A percentile compares a stretch with the other conserved stretches of the same genome.
phyloP scores from a whole-genome alignment of 2,888 invertebrate species.

The Acanthoscelides obtectus region DNA sequence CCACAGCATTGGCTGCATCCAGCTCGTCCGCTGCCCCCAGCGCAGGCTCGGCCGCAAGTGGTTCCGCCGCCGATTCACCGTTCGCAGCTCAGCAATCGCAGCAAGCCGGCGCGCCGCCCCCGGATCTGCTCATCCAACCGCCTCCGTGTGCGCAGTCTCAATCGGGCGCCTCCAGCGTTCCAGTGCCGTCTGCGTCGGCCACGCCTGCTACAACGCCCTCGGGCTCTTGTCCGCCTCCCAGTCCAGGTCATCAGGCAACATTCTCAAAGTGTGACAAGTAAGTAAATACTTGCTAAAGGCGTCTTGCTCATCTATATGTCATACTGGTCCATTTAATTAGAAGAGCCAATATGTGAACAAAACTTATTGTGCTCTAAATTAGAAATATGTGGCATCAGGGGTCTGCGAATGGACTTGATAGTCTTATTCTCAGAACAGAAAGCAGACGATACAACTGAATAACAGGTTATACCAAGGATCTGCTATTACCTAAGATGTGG shows the following conservation, averaged over 20 bases:
- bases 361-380: too few species aligned
- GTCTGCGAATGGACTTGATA: too few species aligned
- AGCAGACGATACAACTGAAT: too few species aligned
- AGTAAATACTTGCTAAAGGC: slow-evolving; percentile 23
- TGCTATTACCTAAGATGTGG: too few species aligned
- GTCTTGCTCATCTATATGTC: too few species aligned
- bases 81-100: background rate
- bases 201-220: background rate
- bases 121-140: background rate
- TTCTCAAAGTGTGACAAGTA: slow-evolving; percentile 46
- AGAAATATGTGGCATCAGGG: too few species aligned
- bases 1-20: slow-evolving; percentile 25
- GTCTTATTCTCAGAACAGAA: too few species aligned
- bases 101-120: background rate
- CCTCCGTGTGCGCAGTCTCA: background rate
- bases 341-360: too few species aligned
- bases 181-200: background rate
- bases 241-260: slow-evolving; percentile 41
- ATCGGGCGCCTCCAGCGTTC: background rate
- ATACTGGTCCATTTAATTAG: too few species aligned
- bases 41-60: background rate
- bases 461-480: too few species aligned
- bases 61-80: background rate
- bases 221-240: slow-evolving; percentile 12
- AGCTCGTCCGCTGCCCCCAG: slow-evolving; percentile 25